Evolutionary conservation across 2,113 vertebrate genomes (phyloP).

Genomic region (Galeopterus variegatus): DNA sequence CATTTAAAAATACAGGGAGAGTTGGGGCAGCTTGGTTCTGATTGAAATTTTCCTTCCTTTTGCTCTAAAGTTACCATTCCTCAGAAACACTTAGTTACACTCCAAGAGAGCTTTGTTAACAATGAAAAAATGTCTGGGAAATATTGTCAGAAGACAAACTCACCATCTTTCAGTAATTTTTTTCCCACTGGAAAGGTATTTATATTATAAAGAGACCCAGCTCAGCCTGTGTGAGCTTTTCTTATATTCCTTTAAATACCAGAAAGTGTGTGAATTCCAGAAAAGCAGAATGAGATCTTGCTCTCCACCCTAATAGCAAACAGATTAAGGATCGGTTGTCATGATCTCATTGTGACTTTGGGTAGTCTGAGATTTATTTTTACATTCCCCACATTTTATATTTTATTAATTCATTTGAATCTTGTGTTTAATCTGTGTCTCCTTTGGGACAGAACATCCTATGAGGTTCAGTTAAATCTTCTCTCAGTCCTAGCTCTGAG

Average conservation of each 20-base stretch:
- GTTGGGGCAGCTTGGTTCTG: conserved; percentile 76
- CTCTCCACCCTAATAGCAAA: conserved; percentile 75
- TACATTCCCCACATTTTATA: conserved; percentile 34
- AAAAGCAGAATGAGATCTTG: conserved; percentile 70
- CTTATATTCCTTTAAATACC: conserved; percentile 80
- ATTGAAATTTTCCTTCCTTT: conserved; percentile 86
- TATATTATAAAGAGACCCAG: conserved; percentile 77
- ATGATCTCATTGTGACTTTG: conserved; percentile 55
- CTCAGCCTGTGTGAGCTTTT: conserved; percentile 74
- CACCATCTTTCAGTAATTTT: conserved; percentile 74
- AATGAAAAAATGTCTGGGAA: conserved; percentile 84
- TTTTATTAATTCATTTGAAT: conserved; percentile 60
- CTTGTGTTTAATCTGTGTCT: conserved; percentile 56
- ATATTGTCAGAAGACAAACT: conserved; percentile 82
- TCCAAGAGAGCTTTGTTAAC: conserved; percentile 84
- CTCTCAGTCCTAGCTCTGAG: background rate
- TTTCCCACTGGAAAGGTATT: conserved; percentile 79
- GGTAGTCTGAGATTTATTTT: conserved; percentile 67
- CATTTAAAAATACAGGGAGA: conserved; percentile 81
- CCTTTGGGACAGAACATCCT: conserved; percentile 32
- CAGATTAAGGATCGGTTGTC: conserved; percentile 56
- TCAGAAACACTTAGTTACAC: conserved; percentile 76
- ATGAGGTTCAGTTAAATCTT: conserved; percentile 5
- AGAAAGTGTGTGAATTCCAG: conserved; percentile 80
- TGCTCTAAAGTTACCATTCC: conserved; percentile 82